Evolutionary conservation across 2,113 vertebrate species (phyloP), one percentile per base, ranked within the genome.

Genomic region (Talpa occidentalis): DNA sequence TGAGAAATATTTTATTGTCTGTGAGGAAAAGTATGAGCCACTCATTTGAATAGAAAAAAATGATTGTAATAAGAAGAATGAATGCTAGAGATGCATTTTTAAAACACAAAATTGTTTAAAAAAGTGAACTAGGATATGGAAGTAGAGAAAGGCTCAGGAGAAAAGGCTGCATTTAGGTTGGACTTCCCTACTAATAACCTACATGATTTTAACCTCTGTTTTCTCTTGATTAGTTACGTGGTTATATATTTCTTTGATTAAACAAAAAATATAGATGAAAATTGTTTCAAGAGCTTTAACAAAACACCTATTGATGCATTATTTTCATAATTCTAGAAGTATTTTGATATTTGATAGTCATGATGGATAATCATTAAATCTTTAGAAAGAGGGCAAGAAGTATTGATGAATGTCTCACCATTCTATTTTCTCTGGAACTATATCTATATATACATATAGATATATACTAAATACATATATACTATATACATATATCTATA

Each of bases 1-100:
- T 82, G 35, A 73, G 74, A 92, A 54, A 78, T 60, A 19, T 69
- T 91, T 97, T 87, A 95, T 94, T 95, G 89, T 67, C 32, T 64
- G 32, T 76, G 89, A 56, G 67, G 21, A 70, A 76, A 67, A 78
- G 73, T 16, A 82, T 28, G 24, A 88, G 30, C 54, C 15, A 70
- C 42, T 90, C 26, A 94, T 86, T 88, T 94, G 28, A n/a, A 35
- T 21, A 12, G 21, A 24, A 90, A 94, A 64, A 94, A 59, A 94
- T 60, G 30, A 52, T 26, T 49, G 1, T 73, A 69, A 73, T 93
- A 84, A 70, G 93, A 66, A 22, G 16, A 76, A 72, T 52, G 19
- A 93, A 86, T 62, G 5, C 24, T 87, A 70, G 62, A 21, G 2
- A 6, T 42, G 40, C 42, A 86, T 85, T 77, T 35, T 87, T 80